phyloP scores from a whole-genome alignment of 2,797 vertebrate species.

The Nannoperca obscura region DNA sequence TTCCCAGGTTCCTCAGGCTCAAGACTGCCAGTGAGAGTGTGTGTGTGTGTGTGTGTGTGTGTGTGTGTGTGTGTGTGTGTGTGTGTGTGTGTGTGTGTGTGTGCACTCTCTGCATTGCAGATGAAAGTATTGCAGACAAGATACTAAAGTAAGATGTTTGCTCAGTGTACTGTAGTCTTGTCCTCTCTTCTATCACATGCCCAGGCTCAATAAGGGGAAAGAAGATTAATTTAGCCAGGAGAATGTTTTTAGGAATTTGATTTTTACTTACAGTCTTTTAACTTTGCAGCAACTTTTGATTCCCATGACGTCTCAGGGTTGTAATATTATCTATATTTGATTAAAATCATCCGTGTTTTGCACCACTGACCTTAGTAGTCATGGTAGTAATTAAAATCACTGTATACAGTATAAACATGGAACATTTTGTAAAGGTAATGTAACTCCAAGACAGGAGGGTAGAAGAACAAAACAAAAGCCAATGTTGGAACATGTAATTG shows the following conservation, averaged over 20 bases:
- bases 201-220: not conserved
- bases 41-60: not conserved
- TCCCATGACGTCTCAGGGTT: not conserved
- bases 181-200: not conserved
- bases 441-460: constrained; percentile 26
- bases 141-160: constrained; percentile 18
- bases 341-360: not conserved
- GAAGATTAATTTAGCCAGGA: not conserved
- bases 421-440: constrained; percentile 38
- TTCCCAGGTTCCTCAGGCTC: constrained; percentile 59
- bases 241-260: not conserved
- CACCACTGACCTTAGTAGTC: constrained; percentile 3
- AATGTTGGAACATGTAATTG: constrained; percentile 40
- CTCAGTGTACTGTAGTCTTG: not conserved
- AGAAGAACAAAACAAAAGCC: constrained; percentile 53
- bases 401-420: constrained; percentile 55
- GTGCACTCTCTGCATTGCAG: constrained; percentile 65
- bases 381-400: constrained; percentile 36
- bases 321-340: not conserved
- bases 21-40: constrained; percentile 37
- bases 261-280: constrained; percentile 3
- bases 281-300: not conserved
- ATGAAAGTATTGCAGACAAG: constrained; percentile 47
- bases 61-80: constrained; percentile 18
- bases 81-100: constrained; percentile 24